phyloP scores from a whole-genome alignment of 1,140 invertebrate species.

The Nephila pilipes region DNA sequence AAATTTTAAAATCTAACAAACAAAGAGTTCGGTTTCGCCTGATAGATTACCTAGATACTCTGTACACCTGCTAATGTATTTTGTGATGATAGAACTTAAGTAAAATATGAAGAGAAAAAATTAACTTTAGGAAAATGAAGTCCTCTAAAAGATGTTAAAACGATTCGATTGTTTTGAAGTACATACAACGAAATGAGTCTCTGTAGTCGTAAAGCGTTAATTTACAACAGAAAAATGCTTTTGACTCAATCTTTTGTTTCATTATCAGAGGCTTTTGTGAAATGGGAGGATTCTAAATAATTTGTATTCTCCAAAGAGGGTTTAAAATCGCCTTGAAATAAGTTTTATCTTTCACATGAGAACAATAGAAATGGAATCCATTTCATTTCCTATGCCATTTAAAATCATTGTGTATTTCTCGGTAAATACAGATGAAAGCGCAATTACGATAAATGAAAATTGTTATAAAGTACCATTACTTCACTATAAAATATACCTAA shows the following conservation, averaged over 20 bases:
- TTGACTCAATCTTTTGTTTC: conserved; percentile 3
- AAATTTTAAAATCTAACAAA: conserved; percentile 9
- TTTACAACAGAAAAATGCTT: conserved; percentile 6
- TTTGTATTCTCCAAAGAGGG: conserved; percentile 9
- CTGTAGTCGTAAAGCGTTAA: not conserved
- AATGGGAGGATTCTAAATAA: not conserved
- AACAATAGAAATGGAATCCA: not conserved
- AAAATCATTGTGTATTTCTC: conserved; percentile 5
- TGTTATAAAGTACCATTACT: too few relatives aligned
- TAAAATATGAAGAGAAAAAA: not conserved
- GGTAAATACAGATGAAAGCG: not conserved
- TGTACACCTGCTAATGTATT: not conserved
- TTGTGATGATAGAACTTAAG: not conserved
- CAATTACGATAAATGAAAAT: not conserved
- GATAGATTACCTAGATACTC: not conserved
- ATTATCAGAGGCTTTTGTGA: not conserved
- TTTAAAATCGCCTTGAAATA: not conserved
- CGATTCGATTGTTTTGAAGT: not conserved
- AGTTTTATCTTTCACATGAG: not conserved
- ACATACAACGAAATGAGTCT: not conserved
- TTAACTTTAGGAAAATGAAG: not conserved
- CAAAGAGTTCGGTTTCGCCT: not conserved
- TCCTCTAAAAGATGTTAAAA: not conserved
- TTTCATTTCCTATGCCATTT: not conserved
- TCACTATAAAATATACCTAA: too few relatives aligned